Conservation (phyloP, 2,888 invertebrate species). For the Ametastegia equiseti region DNA sequence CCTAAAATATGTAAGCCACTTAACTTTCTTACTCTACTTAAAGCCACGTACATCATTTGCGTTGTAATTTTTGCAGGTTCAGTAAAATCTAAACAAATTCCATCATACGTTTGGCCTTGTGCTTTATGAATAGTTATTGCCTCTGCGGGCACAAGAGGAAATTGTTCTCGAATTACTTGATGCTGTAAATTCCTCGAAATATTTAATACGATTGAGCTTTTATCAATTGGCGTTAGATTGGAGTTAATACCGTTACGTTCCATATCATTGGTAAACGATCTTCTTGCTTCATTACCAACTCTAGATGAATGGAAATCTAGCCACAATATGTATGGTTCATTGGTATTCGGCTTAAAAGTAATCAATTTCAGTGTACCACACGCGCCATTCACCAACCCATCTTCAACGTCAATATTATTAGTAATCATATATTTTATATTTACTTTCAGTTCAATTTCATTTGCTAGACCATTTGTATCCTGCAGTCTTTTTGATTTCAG, state of each 20-base stretch:
- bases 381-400: slow-evolving; percentile 67
- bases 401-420: slow-evolving; percentile 60
- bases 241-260: slow-evolving; percentile 28
- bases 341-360: slow-evolving; percentile 54
- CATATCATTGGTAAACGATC: slow-evolving; percentile 7
- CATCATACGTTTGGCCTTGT: slow-evolving; percentile 50
- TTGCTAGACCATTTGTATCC: slow-evolving; percentile 64
- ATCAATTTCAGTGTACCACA: slow-evolving; percentile 61
- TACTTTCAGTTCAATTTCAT: slow-evolving; percentile 56
- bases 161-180: slow-evolving; percentile 50
- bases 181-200: slow-evolving; percentile 51
- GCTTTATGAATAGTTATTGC: slow-evolving; percentile 56
- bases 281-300: slow-evolving; percentile 43
- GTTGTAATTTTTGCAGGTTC: not conserved
- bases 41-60: slow-evolving; percentile 44
- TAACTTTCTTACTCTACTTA: slow-evolving; percentile 43
- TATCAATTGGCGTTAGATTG: slow-evolving; percentile 49
- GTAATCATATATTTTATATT: slow-evolving; percentile 59
- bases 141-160: slow-evolving; percentile 51
- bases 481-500: slow-evolving; percentile 41
- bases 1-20: slow-evolving; percentile 49
- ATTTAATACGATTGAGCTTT: slow-evolving; percentile 44
- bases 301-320: slow-evolving; percentile 45
- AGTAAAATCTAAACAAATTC: slow-evolving; percentile 46
- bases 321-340: slow-evolving; percentile 41